Evolutionary conservation across 2,797 vertebrate genomes (phyloP).

Genomic region (Muscicapa striata): DNA sequence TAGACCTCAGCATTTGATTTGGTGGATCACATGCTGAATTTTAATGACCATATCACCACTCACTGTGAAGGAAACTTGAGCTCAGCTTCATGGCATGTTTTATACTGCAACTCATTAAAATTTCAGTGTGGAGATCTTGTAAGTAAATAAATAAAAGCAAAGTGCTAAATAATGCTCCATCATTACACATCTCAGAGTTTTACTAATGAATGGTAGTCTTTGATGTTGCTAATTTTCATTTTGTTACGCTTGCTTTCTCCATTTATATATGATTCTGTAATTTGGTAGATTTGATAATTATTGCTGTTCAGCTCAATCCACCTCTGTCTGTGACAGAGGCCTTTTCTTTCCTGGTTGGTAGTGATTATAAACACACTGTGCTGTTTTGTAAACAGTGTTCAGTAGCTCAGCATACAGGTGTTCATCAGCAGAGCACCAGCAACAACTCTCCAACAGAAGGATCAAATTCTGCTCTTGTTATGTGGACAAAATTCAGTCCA

Average conservation of each 20-base stretch:
- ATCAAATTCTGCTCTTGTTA: not conserved
- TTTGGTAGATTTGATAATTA: not conserved
- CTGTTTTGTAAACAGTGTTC: not conserved
- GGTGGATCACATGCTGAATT: not conserved
- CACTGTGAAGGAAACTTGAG: not conserved
- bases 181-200: not conserved
- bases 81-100: not conserved
- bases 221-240: not conserved
- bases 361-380: not conserved
- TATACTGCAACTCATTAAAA: not conserved
- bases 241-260: not conserved
- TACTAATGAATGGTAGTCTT: not conserved
- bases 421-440: not conserved
- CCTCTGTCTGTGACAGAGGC: not conserved
- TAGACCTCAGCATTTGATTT: not conserved
- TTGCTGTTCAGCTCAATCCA: not conserved
- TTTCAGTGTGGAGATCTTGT: not conserved
- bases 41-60: not conserved
- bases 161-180: not conserved
- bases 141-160: not conserved
- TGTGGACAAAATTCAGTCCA: fast-evolving
- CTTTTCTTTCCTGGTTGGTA: not conserved
- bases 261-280: not conserved
- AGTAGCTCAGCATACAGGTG: not conserved
- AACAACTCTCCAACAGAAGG: not conserved